A percentile compares a stretch with the other conserved stretches of the same genome.
phyloP scores from a whole-genome alignment of 2,888 invertebrate genomes.

The Drosophila neotestacea region DNA sequence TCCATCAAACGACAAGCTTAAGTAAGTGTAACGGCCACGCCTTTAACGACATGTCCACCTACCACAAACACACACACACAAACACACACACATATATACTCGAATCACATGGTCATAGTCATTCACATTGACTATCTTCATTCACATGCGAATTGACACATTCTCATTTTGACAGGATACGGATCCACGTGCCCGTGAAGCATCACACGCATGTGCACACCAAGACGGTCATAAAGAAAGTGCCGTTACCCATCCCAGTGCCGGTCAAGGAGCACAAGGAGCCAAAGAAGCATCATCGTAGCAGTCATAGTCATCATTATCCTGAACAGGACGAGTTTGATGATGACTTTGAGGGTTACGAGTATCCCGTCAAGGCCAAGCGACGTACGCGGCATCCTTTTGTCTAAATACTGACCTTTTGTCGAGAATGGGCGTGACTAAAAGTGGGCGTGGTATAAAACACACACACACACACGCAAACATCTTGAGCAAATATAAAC shows the following conservation, averaged over 20 bases:
- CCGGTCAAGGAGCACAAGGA: slow-evolving; percentile 84
- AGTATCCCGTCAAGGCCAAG: slow-evolving; percentile 84
- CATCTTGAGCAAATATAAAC: slow-evolving; percentile 65
- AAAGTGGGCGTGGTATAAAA: slow-evolving; percentile 36
- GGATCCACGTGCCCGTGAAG: slow-evolving; percentile 85
- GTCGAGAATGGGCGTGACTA: slow-evolving; percentile 14
- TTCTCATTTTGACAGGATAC: slow-evolving; percentile 73
- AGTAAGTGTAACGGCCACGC: slow-evolving; percentile 76
- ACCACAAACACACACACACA: slow-evolving; percentile 5
- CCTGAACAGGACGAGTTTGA: slow-evolving; percentile 76
- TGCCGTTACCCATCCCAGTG: slow-evolving; percentile 84
- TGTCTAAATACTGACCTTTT: slow-evolving; percentile 59
- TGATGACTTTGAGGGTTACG: slow-evolving; percentile 84
- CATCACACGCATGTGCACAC: slow-evolving; percentile 85
- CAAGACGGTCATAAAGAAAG: slow-evolving; percentile 85
- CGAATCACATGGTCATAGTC: neutral
- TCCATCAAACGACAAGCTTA: slow-evolving; percentile 83
- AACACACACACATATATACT: neutral
- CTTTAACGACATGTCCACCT: slow-evolving; percentile 46
- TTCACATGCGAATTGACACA: slow-evolving; percentile 9
- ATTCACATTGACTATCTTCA: slow-evolving; percentile 30
- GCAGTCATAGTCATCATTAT: slow-evolving; percentile 73
- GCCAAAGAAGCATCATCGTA: slow-evolving; percentile 73
- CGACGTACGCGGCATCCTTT: slow-evolving; percentile 83
- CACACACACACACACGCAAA: slow-evolving; percentile 17